Conservation (phyloP, 92 coral and sea anemone genomes). For the Phenganax subtilis region DNA sequence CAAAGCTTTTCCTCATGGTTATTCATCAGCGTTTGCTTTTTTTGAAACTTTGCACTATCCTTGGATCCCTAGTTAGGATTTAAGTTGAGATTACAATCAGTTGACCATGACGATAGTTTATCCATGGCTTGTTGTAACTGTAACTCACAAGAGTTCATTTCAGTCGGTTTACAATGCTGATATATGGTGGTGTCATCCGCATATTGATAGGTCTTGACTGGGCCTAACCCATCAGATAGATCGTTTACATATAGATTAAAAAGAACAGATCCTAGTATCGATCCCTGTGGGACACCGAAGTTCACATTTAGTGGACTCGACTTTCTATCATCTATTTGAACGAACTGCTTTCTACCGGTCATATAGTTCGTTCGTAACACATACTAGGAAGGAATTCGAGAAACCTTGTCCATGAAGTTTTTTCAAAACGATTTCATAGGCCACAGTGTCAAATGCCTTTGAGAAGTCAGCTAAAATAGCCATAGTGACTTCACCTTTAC, state of each 20-base stretch:
- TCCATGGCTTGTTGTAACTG: not conserved
- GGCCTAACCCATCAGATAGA: constrained; percentile 29
- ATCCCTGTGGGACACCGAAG: constrained; percentile 32
- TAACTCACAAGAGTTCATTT: constrained; percentile 15
- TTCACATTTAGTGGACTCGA: not conserved
- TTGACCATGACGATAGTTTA: constrained; percentile 31
- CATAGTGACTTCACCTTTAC: constrained; percentile 26
- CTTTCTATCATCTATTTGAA: not conserved
- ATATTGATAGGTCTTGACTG: constrained; percentile 29
- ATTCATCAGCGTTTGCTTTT: too few species aligned
- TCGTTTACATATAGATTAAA: constrained; percentile 43
- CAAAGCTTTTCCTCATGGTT: too few species aligned
- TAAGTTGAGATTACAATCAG: constrained; percentile 34
- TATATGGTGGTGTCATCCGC: constrained; percentile 42
- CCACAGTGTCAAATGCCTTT: constrained; percentile 33
- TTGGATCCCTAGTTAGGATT: too few species aligned
- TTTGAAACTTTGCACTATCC: too few species aligned
- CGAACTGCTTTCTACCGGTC: constrained; percentile 19
- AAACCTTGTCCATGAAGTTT: constrained; percentile 30
- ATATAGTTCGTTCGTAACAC: constrained; percentile 22
- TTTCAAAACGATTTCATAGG: constrained; percentile 20
- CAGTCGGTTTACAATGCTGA: constrained; percentile 15
- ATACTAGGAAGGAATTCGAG: constrained; percentile 6
- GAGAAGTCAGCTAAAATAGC: constrained; percentile 31
- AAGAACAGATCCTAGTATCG: constrained; percentile 22